Percentiles rank a stretch among this genome's conserved stretches.
Evolutionary conservation across 2,797 vertebrate species (phyloP).

Genomic region (Enteromius trimaculatus): DNA sequence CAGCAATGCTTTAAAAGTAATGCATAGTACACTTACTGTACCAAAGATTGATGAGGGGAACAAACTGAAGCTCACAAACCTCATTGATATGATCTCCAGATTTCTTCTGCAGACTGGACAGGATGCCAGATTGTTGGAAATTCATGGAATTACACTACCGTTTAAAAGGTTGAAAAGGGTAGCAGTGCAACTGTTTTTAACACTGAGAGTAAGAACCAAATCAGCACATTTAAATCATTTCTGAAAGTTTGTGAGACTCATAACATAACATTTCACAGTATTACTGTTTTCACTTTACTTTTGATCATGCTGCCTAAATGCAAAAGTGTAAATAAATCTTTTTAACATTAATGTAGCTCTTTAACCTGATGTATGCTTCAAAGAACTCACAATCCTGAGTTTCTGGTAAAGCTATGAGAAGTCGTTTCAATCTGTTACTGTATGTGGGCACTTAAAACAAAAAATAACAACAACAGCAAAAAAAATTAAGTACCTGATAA

Average conservation of each 20-base stretch:
- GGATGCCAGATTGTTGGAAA: constrained; percentile 6
- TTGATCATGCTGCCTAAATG: not conserved
- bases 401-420: not conserved
- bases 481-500: not conserved
- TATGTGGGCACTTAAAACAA: not conserved
- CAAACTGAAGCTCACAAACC: not conserved
- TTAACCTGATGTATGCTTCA: not conserved
- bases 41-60: not conserved
- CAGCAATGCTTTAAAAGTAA: not conserved
- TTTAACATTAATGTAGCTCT: not conserved
- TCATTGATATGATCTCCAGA: not conserved
- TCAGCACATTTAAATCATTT: not conserved
- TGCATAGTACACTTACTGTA: not conserved
- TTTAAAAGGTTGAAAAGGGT: not conserved
- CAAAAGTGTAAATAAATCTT: not conserved
- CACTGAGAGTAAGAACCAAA: not conserved
- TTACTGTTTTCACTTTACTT: not conserved
- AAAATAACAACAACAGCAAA: too few species aligned
- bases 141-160: not conserved
- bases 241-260: not conserved
- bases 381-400: not conserved
- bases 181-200: not conserved
- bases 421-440: not conserved
- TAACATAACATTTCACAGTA: not conserved
- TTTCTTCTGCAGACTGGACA: constrained; percentile 4